These are phyloP conservation scores for Apus apus DNA, from an alignment of 2,113 vertebrate species.

Conservation along the genomic window DNA sequence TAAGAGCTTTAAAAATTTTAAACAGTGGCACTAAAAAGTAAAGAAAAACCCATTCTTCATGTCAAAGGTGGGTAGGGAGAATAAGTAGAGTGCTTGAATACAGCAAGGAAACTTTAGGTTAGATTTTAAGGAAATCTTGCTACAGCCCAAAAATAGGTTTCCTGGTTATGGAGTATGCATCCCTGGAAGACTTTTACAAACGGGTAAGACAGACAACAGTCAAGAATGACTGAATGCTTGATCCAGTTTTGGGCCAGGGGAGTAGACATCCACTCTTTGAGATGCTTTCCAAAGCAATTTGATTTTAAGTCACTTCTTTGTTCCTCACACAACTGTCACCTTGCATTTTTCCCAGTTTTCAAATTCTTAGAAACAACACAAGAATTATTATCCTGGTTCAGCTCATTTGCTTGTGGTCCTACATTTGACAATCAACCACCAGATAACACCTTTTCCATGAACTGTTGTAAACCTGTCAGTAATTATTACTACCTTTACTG, in stretches of 20 bases:
- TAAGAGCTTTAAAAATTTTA: background rate
- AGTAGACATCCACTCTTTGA: background rate
- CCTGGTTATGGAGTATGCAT: background rate
- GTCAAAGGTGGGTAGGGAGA: background rate
- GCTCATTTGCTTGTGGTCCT: background rate
- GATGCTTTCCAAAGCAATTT: background rate
- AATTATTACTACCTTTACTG: slow-evolving; percentile 53
- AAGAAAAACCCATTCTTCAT: background rate
- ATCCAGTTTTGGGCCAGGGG: background rate
- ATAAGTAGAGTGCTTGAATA: background rate
- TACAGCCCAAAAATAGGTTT: background rate
- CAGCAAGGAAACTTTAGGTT: background rate
- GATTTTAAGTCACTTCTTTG: background rate
- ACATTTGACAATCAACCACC: background rate
- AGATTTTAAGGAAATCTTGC: background rate
- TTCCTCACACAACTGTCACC: background rate
- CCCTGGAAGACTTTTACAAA: background rate
- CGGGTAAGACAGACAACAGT: background rate
- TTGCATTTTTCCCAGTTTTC: background rate
- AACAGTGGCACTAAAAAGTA: background rate
- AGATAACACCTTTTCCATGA: background rate
- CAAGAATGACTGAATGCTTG: background rate
- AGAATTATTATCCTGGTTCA: background rate
- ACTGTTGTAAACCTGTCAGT: slow-evolving; percentile 28
- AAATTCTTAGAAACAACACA: background rate